Evolutionary conservation across 2,113 vertebrate genomes (phyloP).

Genomic region (Hippoglossus stenolepis): DNA sequence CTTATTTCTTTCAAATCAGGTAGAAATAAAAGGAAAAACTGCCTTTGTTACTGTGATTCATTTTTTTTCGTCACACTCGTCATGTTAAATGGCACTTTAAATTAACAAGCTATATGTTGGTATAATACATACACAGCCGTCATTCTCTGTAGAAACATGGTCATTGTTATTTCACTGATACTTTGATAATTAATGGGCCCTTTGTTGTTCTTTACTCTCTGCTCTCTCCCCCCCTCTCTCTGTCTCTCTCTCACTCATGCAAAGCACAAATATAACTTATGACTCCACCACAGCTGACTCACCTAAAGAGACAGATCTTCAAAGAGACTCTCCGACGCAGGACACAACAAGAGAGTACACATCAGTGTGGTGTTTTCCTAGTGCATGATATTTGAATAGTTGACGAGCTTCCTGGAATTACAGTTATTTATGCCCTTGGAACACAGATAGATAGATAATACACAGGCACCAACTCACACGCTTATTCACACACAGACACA

Average conservation of each 20-base stretch:
- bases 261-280: constrained; percentile 8
- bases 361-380: constrained; percentile 21
- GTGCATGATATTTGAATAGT: not conserved
- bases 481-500: constrained; percentile 9
- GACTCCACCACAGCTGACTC: constrained; percentile 34
- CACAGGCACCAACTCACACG: not conserved
- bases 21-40: no score
- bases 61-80: no score
- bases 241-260: not conserved
- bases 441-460: not conserved
- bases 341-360: constrained; percentile 8
- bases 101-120: not conserved
- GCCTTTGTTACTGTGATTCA: no score
- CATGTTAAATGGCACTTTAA: no score
- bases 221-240: not conserved
- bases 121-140: not conserved
- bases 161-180: constrained; percentile 3
- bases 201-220: constrained; percentile 9
- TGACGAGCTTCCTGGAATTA: not conserved
- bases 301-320: constrained; percentile 24
- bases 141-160: not conserved
- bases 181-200: not conserved
- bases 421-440: not conserved
- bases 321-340: constrained; percentile 30
- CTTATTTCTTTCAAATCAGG: no score